Conservation (phyloP, 2,888 invertebrate genomes). For the Aspidiotus destructor region DNA sequence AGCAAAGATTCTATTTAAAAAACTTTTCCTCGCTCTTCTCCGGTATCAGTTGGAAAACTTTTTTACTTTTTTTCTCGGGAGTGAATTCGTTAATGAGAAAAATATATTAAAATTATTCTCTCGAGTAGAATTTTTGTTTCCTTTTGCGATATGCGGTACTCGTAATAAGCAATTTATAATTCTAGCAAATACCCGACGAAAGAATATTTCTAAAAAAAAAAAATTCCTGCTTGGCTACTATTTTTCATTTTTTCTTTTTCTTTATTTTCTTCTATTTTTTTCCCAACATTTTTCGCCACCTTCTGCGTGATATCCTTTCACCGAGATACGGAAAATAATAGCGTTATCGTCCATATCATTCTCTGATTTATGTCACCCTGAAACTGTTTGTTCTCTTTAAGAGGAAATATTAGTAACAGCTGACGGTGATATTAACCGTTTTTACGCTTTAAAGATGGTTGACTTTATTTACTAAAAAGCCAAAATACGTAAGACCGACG, state of each 20-base stretch:
- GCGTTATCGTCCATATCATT: slow-evolving; percentile 25
- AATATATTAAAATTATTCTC: no score
- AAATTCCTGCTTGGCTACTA: neutral
- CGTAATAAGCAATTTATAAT: no score
- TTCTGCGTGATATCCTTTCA: neutral
- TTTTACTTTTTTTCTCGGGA: no score
- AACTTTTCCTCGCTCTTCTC: no score
- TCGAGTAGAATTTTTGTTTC: no score
- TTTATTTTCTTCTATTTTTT: neutral
- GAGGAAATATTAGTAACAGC: slow-evolving; percentile 26
- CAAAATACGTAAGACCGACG: slow-evolving; percentile 5
- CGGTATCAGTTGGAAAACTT: no score
- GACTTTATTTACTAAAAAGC: slow-evolving; percentile 22
- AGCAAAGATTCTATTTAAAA: no score
- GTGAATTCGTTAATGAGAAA: no score
- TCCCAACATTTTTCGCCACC: neutral
- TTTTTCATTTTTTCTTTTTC: neutral
- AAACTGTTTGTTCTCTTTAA: slow-evolving; percentile 21
- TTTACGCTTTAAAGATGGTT: slow-evolving; percentile 23
- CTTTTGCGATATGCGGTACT: no score
- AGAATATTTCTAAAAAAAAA: no score
- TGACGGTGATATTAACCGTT: slow-evolving; percentile 29
- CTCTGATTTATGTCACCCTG: slow-evolving; percentile 23
- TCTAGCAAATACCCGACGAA: no score
- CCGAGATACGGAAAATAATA: slow-evolving; percentile 17